Evolutionary conservation across 2,797 vertebrate genomes (phyloP), one percentile per base, ranked within the genome.

Genomic region (Pampus argenteus): DNA sequence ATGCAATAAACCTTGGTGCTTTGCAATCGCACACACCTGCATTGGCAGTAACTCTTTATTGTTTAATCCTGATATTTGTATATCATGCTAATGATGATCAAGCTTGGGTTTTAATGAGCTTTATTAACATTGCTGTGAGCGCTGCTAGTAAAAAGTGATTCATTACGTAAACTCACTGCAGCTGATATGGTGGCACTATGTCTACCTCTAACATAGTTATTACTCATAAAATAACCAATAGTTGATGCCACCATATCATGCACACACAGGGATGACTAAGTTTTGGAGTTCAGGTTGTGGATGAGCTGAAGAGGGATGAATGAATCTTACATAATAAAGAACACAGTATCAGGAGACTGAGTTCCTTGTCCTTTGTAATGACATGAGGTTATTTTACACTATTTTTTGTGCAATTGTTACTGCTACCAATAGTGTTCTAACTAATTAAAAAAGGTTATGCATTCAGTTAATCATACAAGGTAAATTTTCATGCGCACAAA

Each of bases 51-150:
- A 0, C 23, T 26, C 14, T 28, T 63, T 2, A 56, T 60, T 0
- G 3, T 56, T 68, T 50, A 75, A 58, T 58, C 29, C n/a, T 75
- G 6, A 64, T 47, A 69, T 28, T 81, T 29, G 40, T 31, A 55
- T 18, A 34, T 59, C 42, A 69, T 17, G 11, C 10, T 34, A 26
- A 72, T 62, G 4, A 49, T 40, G 29, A 55, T 50, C 51, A 65
- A 48, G n/a, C 25, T 22, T 5, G 2, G 4, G 36, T 49, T 67
- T 62, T 51, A 66, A 57, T 66, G 28, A 36, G 7, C 20, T 73
- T 71, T 45, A 71, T 61, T 61, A 71, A 71, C 36, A 47, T 61
- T 60, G 29, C 22, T 70, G 10, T 60, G 34, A 66, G 29, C 0
- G 2, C 18, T 63, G 47, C 8, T n/a, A 55, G 22, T 66, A 57